Evolutionary conservation across 2,113 vertebrate genomes (phyloP).

Genomic region (Falcunculus frontatus): DNA sequence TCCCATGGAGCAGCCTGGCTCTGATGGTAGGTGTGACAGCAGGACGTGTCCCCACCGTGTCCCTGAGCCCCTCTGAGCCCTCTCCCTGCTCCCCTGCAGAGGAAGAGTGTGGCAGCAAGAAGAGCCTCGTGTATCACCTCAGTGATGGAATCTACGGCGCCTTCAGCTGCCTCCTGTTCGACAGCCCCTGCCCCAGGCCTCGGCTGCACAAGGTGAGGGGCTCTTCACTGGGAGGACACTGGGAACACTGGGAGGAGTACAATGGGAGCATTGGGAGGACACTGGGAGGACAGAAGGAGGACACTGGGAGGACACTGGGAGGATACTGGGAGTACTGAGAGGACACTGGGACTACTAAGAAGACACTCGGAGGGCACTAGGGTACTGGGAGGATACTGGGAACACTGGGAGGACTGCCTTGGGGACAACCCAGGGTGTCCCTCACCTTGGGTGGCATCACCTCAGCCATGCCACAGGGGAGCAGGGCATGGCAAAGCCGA

Average conservation of each 20-base stretch:
- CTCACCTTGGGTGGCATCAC: fast-evolving
- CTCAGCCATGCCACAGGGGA: fast-evolving
- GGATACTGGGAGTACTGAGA: too few species aligned
- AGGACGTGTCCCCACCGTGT: fast-evolving
- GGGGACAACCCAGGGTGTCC: not conserved
- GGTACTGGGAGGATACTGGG: too few species aligned
- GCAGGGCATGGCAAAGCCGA: not conserved
- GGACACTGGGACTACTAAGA: too few species aligned
- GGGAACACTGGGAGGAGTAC: too few species aligned
- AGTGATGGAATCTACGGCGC: slow-evolving; percentile 66
- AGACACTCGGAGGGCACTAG: too few species aligned
- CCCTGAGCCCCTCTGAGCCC: not conserved
- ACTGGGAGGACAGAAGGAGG: too few species aligned
- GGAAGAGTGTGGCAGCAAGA: slow-evolving; percentile 55
- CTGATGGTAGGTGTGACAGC: slow-evolving; percentile 37
- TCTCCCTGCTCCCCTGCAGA: slow-evolving; percentile 9
- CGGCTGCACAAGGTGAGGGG: slow-evolving; percentile 67
- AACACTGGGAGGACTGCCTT: too few species aligned
- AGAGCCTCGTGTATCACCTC: slow-evolving; percentile 70
- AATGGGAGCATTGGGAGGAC: too few species aligned
- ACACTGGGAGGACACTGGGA: too few species aligned
- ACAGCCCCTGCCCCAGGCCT: slow-evolving; percentile 68
- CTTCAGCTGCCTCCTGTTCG: slow-evolving; percentile 77
- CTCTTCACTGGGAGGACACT: too few species aligned
- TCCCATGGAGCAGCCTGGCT: slow-evolving; percentile 32